Evolutionary conservation across 2,113 vertebrate genomes (phyloP).

Genomic region (Xenopus borealis): DNA sequence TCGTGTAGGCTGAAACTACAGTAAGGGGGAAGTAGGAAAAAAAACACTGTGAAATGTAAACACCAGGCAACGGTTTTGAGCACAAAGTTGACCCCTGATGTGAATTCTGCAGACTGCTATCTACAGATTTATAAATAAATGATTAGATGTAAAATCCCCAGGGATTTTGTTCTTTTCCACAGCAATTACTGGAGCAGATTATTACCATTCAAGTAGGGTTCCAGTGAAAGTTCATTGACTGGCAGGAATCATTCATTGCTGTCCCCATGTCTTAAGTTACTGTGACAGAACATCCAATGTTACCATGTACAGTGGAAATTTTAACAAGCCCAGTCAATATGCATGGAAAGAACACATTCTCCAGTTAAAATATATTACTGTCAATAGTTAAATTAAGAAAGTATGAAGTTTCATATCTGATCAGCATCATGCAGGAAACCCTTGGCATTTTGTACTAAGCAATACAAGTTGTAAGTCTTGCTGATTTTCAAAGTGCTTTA

Average conservation of each 20-base stretch:
- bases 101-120: constrained; percentile 67
- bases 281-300: constrained; percentile 72
- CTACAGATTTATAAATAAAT: constrained; percentile 85
- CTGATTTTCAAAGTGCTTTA: background rate
- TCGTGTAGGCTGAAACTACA: constrained; percentile 58
- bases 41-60: constrained; percentile 71
- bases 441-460: constrained; percentile 44
- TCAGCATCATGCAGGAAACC: constrained; percentile 62
- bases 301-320: constrained; percentile 63
- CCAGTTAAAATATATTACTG: constrained; percentile 70
- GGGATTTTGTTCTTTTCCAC: constrained; percentile 71
- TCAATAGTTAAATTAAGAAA: constrained; percentile 67
- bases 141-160: constrained; percentile 78
- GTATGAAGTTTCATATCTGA: constrained; percentile 66
- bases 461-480: constrained; percentile 30
- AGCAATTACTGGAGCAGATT: constrained; percentile 84
- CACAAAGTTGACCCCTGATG: constrained; percentile 68
- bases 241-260: constrained; percentile 77
- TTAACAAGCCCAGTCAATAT: constrained; percentile 68
- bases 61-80: constrained; percentile 69
- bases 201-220: constrained; percentile 78
- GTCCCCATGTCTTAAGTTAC: constrained; percentile 67
- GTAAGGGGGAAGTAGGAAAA: constrained; percentile 58
- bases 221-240: constrained; percentile 72
- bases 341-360: constrained; percentile 60